Evolutionary conservation across 2,113 vertebrate species (phyloP).

Genomic region (Perca fluviatilis): DNA sequence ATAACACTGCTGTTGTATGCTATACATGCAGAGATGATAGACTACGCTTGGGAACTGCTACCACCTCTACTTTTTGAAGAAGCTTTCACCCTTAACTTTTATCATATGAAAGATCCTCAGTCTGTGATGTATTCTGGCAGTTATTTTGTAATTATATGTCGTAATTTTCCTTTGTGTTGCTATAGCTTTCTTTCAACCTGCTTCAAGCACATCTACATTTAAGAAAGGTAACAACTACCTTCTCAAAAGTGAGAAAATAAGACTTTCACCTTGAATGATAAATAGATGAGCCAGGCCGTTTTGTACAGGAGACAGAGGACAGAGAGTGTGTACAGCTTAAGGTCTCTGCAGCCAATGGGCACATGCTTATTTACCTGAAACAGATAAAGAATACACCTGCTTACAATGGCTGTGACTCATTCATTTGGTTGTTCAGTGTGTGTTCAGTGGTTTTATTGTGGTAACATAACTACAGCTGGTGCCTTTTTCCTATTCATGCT

Average conservation of each 20-base stretch:
- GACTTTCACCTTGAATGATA: not conserved
- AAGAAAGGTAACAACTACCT: not conserved
- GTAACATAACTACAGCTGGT: slow-evolving; percentile 5
- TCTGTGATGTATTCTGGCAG: not conserved
- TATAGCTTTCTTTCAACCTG: not conserved
- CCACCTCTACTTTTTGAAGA: slow-evolving; percentile 4
- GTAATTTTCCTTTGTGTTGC: not conserved
- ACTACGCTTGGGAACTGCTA: not conserved
- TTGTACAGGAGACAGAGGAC: not conserved
- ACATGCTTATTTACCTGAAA: slow-evolving; percentile 7
- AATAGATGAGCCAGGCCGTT: not conserved
- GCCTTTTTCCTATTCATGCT: slow-evolving; percentile 1
- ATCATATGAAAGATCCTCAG: not conserved
- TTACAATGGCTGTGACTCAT: not conserved
- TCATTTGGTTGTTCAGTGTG: slow-evolving; percentile 2
- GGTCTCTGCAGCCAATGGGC: not conserved
- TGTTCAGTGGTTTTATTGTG: not conserved
- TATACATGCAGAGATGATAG: slow-evolving; percentile 1
- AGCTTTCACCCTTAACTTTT: not conserved
- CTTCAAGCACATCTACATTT: not conserved
- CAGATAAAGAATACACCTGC: slow-evolving; percentile 3
- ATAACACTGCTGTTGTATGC: not conserved
- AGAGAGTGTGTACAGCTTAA: not conserved
- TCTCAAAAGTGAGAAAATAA: not conserved
- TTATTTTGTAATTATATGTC: not conserved